phyloP scores from a whole-genome alignment of 2,113 vertebrate genomes.

The Axis porcinus region DNA sequence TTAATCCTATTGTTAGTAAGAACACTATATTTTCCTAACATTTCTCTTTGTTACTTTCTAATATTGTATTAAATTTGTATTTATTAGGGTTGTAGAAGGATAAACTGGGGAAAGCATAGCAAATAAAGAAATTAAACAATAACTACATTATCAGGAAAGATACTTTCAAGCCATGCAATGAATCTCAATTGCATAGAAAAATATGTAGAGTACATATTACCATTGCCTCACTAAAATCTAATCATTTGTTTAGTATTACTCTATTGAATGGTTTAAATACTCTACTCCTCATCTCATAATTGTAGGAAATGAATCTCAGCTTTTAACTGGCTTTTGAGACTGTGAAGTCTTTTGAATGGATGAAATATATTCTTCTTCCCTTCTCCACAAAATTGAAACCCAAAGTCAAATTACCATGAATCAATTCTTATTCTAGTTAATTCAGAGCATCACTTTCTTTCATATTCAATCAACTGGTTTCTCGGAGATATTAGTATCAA shows the following conservation, averaged over 20 bases:
- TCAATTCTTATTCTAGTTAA: slow-evolving; percentile 3
- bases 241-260: slow-evolving; percentile 59
- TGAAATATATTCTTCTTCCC: neutral
- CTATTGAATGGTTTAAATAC: slow-evolving; percentile 49
- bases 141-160: slow-evolving; percentile 59
- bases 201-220: neutral
- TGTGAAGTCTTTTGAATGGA: neutral
- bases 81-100: slow-evolving; percentile 64
- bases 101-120: slow-evolving; percentile 36
- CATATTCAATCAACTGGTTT: neutral
- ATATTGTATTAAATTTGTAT: slow-evolving; percentile 67
- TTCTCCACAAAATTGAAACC: neutral
- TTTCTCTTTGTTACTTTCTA: slow-evolving; percentile 58
- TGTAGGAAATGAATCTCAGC: slow-evolving; percentile 36
- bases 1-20: slow-evolving; percentile 27
- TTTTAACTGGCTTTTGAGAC: slow-evolving; percentile 11
- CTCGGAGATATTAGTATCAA: neutral
- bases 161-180: slow-evolving; percentile 52
- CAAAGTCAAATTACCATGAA: neutral
- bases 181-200: slow-evolving; percentile 63
- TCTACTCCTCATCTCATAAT: slow-evolving; percentile 27
- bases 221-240: slow-evolving; percentile 36
- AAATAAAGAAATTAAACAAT: slow-evolving; percentile 60
- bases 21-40: neutral
- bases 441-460: neutral